Conservation (phyloP, 2,113 vertebrate genomes). For the Ochotona curzoniae region DNA sequence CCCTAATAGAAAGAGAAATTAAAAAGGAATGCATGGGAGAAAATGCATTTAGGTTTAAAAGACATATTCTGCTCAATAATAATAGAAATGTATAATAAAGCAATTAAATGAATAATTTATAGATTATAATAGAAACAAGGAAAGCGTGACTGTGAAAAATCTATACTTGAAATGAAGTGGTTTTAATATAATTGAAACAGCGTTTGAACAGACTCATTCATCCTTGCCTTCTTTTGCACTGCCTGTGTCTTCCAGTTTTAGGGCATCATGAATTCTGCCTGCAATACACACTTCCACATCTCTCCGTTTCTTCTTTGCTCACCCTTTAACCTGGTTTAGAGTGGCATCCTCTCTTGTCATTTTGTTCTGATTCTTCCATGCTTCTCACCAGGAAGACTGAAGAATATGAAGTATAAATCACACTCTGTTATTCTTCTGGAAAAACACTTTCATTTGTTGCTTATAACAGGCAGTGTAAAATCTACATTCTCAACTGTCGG, state of each 20-base stretch:
- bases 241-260: neutral
- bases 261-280: neutral
- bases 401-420: neutral
- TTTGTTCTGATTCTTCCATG: neutral
- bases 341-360: accelerated
- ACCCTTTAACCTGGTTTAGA: neutral
- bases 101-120: neutral
- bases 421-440: neutral
- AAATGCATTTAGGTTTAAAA: neutral
- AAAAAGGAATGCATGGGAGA: neutral
- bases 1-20: neutral
- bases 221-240: neutral
- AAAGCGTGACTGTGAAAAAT: slow-evolving; percentile 15
- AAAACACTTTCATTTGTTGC: neutral
- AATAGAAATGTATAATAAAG: neutral
- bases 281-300: neutral
- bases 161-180: slow-evolving; percentile 18
- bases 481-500: neutral
- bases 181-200: slow-evolving; percentile 14
- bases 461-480: neutral
- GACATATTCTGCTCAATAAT: neutral
- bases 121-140: slow-evolving; percentile 36
- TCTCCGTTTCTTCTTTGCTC: neutral
- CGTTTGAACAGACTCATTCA: slow-evolving; percentile 13
- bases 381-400: neutral